Percentiles rank a stretch among this genome's conserved stretches.
These are phyloP conservation scores for Albula goreensis DNA, from an alignment of 2,113 vertebrate genomes.

Conservation along the genomic window DNA sequence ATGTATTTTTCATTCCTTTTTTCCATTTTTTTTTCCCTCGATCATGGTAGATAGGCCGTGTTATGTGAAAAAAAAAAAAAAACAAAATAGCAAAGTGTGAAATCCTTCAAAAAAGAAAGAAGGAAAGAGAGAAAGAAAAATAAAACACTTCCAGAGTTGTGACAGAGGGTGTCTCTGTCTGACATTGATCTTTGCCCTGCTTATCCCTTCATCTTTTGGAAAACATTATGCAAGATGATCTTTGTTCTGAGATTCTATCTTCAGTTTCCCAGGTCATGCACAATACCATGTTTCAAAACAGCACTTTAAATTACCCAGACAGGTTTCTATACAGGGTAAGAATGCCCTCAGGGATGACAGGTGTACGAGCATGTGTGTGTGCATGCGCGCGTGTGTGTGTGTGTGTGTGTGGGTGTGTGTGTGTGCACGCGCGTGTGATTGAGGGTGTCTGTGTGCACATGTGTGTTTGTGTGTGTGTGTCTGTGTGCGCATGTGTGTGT, in stretches of 20 bases:
- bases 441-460: too few relatives aligned
- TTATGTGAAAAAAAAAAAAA: background rate
- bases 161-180: constrained; percentile 19
- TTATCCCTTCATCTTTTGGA: constrained; percentile 12
- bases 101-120: background rate
- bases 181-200: constrained; percentile 35
- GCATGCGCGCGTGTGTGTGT: background rate
- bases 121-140: background rate
- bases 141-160: background rate
- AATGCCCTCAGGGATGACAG: constrained; percentile 24
- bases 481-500: background rate
- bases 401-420: background rate
- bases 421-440: background rate
- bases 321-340: background rate
- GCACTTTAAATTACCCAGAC: background rate
- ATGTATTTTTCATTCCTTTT: background rate
- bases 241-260: constrained; percentile 28
- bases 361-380: background rate
- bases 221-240: constrained; percentile 41
- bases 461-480: too few relatives aligned
- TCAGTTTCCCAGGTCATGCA: too few relatives aligned
- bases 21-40: background rate
- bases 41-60: background rate
- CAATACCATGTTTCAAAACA: too few relatives aligned
- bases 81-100: constrained; percentile 15